These are phyloP conservation scores for Metopia argyrocephala DNA, from an alignment of 2,888 invertebrate genomes.

Conservation along the genomic window DNA sequence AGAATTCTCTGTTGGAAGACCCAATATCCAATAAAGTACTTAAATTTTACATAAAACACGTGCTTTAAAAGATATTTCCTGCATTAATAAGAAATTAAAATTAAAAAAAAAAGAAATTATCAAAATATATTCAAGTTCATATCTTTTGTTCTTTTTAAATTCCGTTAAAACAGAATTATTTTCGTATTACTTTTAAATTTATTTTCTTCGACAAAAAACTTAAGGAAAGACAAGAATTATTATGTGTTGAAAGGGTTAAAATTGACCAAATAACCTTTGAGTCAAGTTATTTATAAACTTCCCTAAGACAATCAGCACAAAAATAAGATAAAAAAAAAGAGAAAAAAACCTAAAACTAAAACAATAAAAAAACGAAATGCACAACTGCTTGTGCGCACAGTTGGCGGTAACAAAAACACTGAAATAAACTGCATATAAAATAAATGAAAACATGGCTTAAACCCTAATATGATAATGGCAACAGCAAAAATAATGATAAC, in stretches of 20 bases:
- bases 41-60: too few relatives aligned
- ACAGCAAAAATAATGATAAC: background rate
- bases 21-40: too few relatives aligned
- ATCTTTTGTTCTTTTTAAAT: background rate
- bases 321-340: constrained; percentile 12
- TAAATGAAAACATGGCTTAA: constrained; percentile 58
- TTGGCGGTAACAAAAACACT: constrained; percentile 58
- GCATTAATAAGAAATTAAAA: too few relatives aligned
- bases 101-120: too few relatives aligned
- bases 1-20: too few relatives aligned
- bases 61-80: too few relatives aligned
- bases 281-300: constrained; percentile 62
- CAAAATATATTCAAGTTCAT: background rate
- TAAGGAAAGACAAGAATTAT: constrained; percentile 57
- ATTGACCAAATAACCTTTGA: constrained; percentile 61
- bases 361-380: background rate
- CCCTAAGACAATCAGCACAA: constrained; percentile 15
- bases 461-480: constrained; percentile 36
- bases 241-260: constrained; percentile 64
- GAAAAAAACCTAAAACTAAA: background rate
- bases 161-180: constrained; percentile 33
- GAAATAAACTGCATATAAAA: background rate
- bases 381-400: constrained; percentile 62
- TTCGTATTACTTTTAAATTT: constrained; percentile 12
- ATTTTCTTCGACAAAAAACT: background rate